phyloP scores from a whole-genome alignment of 37 sponge, comb jelly and placozoan species.

The Bolinopsis microptera region DNA sequence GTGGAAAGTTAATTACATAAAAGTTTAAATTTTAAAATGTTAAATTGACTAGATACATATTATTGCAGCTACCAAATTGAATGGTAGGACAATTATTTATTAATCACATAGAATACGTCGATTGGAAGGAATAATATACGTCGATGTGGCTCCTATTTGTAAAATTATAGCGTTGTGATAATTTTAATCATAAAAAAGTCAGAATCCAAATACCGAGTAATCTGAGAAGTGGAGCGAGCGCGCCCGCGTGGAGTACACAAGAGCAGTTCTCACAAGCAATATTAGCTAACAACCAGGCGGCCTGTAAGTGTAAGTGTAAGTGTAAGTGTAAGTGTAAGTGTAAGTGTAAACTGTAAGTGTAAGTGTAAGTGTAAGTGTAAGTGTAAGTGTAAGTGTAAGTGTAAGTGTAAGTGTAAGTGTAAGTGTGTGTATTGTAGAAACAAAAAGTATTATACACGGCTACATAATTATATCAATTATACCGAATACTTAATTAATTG shows the following conservation, averaged over 20 bases:
- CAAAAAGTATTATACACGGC: too few species aligned
- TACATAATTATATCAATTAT: too few species aligned
- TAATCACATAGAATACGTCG: too few species aligned
- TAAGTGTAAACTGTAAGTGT: background rate
- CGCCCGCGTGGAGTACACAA: conserved; percentile 58
- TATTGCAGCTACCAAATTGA: too few species aligned
- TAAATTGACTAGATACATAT: background rate
- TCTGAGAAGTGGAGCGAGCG: conserved; percentile 48
- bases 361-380: background rate
- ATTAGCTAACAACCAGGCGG: conserved; percentile 62
- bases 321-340: background rate
- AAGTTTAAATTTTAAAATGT: background rate
- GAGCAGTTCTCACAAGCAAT: conserved; percentile 65
- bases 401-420: background rate
- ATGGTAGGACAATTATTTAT: too few species aligned
- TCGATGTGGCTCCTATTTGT: too few species aligned
- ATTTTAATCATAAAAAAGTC: too few species aligned
- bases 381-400: background rate
- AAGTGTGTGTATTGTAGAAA: background rate
- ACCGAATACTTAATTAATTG: too few species aligned
- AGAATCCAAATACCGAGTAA: background rate
- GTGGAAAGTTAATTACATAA: background rate
- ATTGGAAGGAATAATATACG: too few species aligned
- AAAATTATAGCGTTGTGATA: too few species aligned
- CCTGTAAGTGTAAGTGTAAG: background rate